Evolutionary conservation across 2,888 invertebrate species (phyloP).

Genomic region (Frankliniella fusca): DNA sequence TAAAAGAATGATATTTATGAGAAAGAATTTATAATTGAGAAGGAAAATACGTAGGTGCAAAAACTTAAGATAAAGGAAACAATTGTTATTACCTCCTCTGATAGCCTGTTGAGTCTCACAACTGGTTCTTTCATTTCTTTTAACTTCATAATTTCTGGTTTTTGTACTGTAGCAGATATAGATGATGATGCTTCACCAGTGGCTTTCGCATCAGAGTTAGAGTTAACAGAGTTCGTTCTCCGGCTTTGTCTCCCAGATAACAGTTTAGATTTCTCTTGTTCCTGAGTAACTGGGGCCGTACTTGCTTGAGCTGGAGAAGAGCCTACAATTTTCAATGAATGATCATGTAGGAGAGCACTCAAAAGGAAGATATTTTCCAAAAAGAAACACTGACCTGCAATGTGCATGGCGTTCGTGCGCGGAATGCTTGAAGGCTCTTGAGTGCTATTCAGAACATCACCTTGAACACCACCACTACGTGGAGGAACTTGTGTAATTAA

Average conservation of each 20-base stretch:
- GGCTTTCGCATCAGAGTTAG: slow-evolving; percentile 33
- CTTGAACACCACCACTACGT: slow-evolving; percentile 1
- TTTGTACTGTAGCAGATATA: slow-evolving; percentile 31
- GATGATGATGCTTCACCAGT: slow-evolving; percentile 35
- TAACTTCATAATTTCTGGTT: slow-evolving; percentile 30
- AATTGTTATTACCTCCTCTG: slow-evolving; percentile 47
- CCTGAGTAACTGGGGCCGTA: slow-evolving; percentile 51
- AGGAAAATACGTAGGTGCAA: not conserved
- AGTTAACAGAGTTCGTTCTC: not conserved
- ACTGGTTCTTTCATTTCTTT: slow-evolving; percentile 54
- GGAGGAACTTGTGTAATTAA: not conserved
- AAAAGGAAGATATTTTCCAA: not conserved
- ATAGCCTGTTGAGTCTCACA: slow-evolving; percentile 59
- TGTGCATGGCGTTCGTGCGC: slow-evolving; percentile 30
- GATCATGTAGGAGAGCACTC: not conserved
- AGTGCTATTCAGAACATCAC: not conserved
- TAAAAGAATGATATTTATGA: not conserved
- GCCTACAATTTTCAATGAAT: slow-evolving; percentile 44
- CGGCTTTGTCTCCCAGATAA: slow-evolving; percentile 10
- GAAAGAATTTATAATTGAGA: not conserved
- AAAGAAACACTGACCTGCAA: slow-evolving; percentile 26
- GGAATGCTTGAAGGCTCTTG: slow-evolving; percentile 33
- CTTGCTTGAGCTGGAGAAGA: slow-evolving; percentile 62
- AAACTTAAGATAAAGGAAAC: slow-evolving; percentile 31
- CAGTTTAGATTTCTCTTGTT: slow-evolving; percentile 40